Conservation (phyloP, 35 echinoderm and acorn worm genomes). For the Holothuria glaberrima region DNA sequence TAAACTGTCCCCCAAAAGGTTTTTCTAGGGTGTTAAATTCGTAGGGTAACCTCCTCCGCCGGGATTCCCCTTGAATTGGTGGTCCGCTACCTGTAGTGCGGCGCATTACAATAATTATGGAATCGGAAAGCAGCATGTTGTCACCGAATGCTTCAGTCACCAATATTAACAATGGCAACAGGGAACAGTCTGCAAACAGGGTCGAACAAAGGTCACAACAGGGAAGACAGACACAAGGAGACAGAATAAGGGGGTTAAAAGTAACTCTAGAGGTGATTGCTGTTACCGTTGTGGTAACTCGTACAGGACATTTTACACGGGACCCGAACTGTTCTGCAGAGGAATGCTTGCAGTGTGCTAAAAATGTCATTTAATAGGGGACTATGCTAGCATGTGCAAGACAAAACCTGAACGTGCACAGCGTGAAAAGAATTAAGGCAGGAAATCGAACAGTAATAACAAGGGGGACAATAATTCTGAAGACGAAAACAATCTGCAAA, state of each 20-base stretch:
- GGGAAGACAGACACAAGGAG: background rate
- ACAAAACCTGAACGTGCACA: slow-evolving; percentile 1
- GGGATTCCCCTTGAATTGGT: no score
- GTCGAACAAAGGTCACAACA: background rate
- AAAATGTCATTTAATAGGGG: background rate
- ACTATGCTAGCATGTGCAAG: background rate
- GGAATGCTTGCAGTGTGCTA: background rate
- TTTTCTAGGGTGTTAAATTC: no score
- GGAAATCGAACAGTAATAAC: background rate
- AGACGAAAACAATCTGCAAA: background rate
- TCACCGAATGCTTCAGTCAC: background rate
- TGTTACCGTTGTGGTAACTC: slow-evolving; percentile 30
- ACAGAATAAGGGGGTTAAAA: background rate
- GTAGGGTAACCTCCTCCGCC: no score
- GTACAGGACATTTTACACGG: slow-evolving; percentile 8
- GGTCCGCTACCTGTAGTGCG: no score
- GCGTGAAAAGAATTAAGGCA: background rate
- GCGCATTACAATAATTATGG: no score
- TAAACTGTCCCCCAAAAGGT: no score
- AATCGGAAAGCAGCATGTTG: background rate
- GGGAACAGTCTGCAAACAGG: background rate
- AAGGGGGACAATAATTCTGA: background rate
- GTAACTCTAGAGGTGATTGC: background rate
- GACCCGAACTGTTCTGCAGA: background rate
- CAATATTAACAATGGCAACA: background rate